Evolutionary conservation across 2,113 vertebrate genomes (phyloP).

Genomic region (Tetrao urogallus): DNA sequence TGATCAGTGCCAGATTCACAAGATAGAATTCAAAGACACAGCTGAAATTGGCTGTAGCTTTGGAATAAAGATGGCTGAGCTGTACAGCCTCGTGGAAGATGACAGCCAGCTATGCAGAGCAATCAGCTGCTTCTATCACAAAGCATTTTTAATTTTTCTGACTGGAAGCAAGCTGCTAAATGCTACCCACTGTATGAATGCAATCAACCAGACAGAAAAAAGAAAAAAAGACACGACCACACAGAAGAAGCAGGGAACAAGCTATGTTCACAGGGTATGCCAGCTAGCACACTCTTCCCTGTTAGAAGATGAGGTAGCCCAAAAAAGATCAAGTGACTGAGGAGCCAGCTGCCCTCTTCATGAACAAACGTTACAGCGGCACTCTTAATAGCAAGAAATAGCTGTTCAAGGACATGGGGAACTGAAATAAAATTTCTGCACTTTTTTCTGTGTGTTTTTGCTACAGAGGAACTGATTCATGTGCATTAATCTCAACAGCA

Average conservation of each 20-base stretch:
- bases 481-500: background rate
- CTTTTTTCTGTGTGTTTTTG: background rate
- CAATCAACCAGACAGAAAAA: background rate
- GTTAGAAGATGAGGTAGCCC: background rate
- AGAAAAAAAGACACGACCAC: background rate
- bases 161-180: background rate
- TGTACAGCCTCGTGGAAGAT: background rate
- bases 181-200: background rate
- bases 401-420: background rate
- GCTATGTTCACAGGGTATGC: no score
- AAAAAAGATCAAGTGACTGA: background rate
- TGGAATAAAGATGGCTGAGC: no score
- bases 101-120: background rate
- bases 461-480: background rate
- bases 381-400: background rate
- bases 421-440: background rate
- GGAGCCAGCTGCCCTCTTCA: background rate
- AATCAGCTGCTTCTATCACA: background rate
- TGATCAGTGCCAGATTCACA: background rate
- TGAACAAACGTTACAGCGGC: background rate
- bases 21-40: background rate
- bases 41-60: background rate
- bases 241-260: background rate
- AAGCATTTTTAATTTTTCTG: background rate
- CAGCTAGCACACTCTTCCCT: background rate